Conservation (phyloP, 2,113 vertebrate species). For the Solenodon paradoxus region DNA sequence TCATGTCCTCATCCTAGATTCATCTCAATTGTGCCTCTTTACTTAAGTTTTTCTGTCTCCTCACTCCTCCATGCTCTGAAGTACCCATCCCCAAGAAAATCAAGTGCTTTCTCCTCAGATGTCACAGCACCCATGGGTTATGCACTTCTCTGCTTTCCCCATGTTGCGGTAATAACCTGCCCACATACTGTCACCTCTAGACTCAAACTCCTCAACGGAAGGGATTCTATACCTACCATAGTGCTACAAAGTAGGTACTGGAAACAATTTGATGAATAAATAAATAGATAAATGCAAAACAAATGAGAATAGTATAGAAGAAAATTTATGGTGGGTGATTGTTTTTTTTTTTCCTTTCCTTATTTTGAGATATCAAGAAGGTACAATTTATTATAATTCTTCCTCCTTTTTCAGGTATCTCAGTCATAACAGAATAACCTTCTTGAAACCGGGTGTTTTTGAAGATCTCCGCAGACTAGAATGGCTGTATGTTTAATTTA, state of each 20-base stretch:
- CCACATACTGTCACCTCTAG: background rate
- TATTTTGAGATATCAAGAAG: background rate
- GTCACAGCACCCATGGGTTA: fast-evolving
- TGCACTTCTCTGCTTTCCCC: background rate
- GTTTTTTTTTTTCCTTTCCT: background rate
- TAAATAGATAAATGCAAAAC: background rate
- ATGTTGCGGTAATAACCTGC: background rate
- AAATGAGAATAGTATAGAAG: background rate
- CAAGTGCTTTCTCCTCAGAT: too few species aligned
- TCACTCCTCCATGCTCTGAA: background rate
- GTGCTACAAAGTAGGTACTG: background rate
- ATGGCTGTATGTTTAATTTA: conserved; percentile 91
- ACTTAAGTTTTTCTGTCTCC: background rate
- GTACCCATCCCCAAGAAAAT: background rate
- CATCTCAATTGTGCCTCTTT: background rate
- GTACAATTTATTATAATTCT: background rate
- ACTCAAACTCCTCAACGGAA: background rate
- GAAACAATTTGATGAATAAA: background rate
- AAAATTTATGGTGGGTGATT: background rate
- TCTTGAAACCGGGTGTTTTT: conserved; percentile 91
- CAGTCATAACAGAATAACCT: conserved; percentile 91
- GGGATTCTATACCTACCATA: background rate
- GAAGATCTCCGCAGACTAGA: conserved; percentile 92
- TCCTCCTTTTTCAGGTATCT: conserved; percentile 87
- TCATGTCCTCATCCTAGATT: background rate